A percentile compares a stretch with the other conserved stretches of the same genome.
Conservation (phyloP, 2,113 vertebrate species). For the Anseranas semipalmata region DNA sequence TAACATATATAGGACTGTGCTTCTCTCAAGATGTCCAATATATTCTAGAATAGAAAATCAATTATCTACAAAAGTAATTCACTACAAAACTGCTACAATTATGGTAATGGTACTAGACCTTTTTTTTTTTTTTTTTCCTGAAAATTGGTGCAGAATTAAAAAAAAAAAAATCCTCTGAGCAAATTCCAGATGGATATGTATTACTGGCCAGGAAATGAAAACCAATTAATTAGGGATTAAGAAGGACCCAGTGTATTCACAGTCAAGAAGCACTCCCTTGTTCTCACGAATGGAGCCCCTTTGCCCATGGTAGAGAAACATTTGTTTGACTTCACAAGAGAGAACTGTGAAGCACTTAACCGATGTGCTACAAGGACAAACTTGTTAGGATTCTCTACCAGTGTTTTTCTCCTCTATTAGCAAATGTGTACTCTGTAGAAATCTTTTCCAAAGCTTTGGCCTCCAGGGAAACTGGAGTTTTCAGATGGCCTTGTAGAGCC, state of each 20-base stretch:
- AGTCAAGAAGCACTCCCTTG: background rate
- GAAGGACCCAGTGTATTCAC: background rate
- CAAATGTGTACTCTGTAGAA: background rate
- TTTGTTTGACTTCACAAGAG: background rate
- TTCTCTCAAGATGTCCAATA: background rate
- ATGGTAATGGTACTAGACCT: background rate
- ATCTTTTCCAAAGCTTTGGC: background rate
- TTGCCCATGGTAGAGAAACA: background rate
- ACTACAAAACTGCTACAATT: background rate
- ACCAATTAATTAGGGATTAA: background rate
- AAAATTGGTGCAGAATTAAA: background rate
- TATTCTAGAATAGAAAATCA: background rate
- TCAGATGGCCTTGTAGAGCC: background rate
- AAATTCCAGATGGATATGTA: background rate
- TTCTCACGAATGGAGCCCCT: background rate
- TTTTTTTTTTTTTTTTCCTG: background rate
- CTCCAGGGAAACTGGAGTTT: background rate
- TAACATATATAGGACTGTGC: background rate
- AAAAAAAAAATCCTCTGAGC: background rate
- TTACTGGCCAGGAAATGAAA: background rate
- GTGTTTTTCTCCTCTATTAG: background rate
- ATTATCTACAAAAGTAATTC: background rate
- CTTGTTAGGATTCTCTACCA: background rate
- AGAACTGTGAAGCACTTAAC: background rate
- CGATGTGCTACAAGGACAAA: background rate